phyloP scores from a whole-genome alignment of 2,888 invertebrate genomes.

The Scaptomyza parva region DNA sequence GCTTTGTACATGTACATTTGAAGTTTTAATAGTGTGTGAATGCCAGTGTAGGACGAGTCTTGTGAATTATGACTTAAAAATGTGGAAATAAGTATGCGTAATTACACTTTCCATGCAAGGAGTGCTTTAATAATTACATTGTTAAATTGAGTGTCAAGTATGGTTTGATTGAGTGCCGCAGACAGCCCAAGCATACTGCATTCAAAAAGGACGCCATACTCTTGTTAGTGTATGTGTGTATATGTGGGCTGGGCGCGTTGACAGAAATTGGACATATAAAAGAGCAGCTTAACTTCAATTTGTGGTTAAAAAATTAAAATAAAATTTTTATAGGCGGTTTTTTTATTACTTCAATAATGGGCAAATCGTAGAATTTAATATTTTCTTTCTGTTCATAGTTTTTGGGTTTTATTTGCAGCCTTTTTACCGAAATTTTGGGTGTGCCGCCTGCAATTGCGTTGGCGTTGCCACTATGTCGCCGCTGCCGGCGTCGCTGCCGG shows the following conservation, averaged over 20 bases:
- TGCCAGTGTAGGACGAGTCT: constrained; percentile 56
- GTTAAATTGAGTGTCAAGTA: constrained; percentile 12
- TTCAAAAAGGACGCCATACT: constrained; percentile 75
- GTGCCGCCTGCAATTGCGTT: constrained; percentile 79
- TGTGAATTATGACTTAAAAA: constrained; percentile 44
- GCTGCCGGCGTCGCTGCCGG: constrained; percentile 70
- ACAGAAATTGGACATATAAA: constrained; percentile 23
- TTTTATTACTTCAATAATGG: constrained; percentile 2
- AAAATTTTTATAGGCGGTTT: not conserved
- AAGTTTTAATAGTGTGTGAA: constrained; percentile 49
- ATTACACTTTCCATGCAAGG: constrained; percentile 4
- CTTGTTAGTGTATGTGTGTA: constrained; percentile 48
- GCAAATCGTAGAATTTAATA: not conserved
- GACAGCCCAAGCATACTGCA: constrained; percentile 39
- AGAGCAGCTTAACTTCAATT: constrained; percentile 9
- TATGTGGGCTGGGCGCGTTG: constrained; percentile 35
- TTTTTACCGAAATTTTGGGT: constrained; percentile 78
- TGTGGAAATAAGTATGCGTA: constrained; percentile 19
- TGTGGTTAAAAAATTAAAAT: not conserved
- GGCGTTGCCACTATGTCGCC: constrained; percentile 80
- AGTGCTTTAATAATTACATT: constrained; percentile 21
- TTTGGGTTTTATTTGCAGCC: constrained; percentile 49
- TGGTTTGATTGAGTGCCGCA: constrained; percentile 33
- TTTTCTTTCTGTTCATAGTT: constrained; percentile 32
- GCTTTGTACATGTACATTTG: constrained; percentile 61